A percentile compares a stretch with the other conserved stretches of the same genome.
Evolutionary conservation across 2,113 vertebrate genomes (phyloP).

Genomic region (Epinephelus moara): DNA sequence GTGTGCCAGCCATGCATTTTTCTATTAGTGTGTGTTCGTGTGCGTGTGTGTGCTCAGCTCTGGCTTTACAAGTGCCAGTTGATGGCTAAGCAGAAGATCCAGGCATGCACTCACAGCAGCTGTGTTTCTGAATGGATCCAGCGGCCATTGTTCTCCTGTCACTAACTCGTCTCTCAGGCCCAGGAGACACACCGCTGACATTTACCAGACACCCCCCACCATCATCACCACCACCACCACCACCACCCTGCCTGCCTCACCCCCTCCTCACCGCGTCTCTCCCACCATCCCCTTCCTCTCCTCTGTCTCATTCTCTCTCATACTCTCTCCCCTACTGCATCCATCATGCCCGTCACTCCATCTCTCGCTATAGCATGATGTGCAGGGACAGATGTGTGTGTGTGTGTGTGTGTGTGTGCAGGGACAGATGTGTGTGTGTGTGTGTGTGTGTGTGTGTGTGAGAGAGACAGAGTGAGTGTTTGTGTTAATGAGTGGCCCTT

Average conservation of each 20-base stretch:
- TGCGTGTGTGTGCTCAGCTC: conserved; percentile 18
- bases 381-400: conserved; percentile 54
- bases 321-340: conserved; percentile 44
- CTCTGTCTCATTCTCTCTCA: conserved; percentile 55
- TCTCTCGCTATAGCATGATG: conserved; percentile 59
- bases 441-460: conserved; percentile 34
- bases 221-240: no score
- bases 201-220: conserved; percentile 67
- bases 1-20: conserved; percentile 19
- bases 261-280: conserved; percentile 44
- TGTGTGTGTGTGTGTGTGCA: conserved; percentile 12
- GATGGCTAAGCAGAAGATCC: conserved; percentile 55
- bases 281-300: conserved; percentile 30
- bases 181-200: conserved; percentile 84
- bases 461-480: conserved; percentile 63
- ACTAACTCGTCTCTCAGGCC: conserved; percentile 78
- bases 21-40: conserved; percentile 30
- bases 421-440: conserved; percentile 51
- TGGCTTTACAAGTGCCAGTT: conserved; percentile 46
- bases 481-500: conserved; percentile 87
- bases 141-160: conserved; percentile 82
- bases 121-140: conserved; percentile 78
- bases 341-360: conserved; percentile 55
- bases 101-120: conserved; percentile 66
- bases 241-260: conserved; percentile 16